Evolutionary conservation across 2,888 invertebrate species (phyloP), one percentile per base, ranked within the genome.

Genomic region (Escarpia spicata): DNA sequence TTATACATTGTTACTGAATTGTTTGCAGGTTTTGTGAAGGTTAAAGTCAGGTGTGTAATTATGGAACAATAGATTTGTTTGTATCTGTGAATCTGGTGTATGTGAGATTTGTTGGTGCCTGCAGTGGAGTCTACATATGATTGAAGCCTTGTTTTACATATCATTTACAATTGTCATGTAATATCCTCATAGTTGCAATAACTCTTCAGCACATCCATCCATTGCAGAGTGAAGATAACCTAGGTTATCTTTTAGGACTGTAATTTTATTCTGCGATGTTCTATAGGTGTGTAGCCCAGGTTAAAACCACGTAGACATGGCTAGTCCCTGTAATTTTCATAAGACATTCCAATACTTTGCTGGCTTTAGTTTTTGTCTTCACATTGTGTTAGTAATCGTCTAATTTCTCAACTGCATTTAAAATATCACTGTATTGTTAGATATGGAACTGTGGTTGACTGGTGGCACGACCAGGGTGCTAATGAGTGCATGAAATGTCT

Each of bases 1-100:
- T 75, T 75, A 75, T 75, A 75, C 75, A 75, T 75, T 75, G 75
- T n/a, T 75, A 75, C 75, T 75, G 75, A 75, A 60, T 75, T 19
- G 15, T 75, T 2, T 75, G 19, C 4, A 26, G 75, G 6, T 19
- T 75, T 75, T 75, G 75, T 75, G n/a, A 75, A 4, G 10, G 52
- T 52, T 75, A 6, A 75, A 26, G 26, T 26, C 75, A 52, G 37
- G 37, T 37, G 52, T 52, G 52, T 52, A 52, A 52, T 52, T 52
- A 52, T 9, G 9, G 52, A 52, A 52, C 52, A 52, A 3, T 12
- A 52, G 9, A 52, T 52, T 52, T 52, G 52, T 52, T 52, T 9
- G 52, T 52, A 52, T 52, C 3, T 52, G 52, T 52, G 52, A 12
- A 52, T 12, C 52, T 12, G 6, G 19, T 75, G 3, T 75, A 26